Base-by-base conservation (phyloP, 2,888 invertebrate species). In the Rhagium mordax region DNA sequence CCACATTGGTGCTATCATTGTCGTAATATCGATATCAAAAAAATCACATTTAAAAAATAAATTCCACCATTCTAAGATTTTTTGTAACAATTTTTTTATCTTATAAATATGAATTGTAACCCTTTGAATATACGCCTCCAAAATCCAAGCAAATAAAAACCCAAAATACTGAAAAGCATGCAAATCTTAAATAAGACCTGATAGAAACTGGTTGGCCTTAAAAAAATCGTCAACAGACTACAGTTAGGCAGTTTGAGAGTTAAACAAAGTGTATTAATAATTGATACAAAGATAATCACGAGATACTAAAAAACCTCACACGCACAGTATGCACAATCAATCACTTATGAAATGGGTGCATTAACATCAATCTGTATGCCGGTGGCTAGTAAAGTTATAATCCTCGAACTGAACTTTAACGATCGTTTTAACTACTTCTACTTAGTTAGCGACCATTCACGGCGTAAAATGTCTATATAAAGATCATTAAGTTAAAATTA, bases 361-460 rank as follows among this genome's bases (percentile, higher is more conserved):
- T 84, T 83, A 83, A 84, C 83, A 79, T 79, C 74, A 78, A 74
- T 74, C 79, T 81, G 78, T 82, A 79, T 80, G 82, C 82, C 81
- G 80, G 81, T 83, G 83, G 82, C 83, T 79, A 75, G 81, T 81
- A 78, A 81, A 82, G 81, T 78, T 82, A 81, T 83, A 83, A 81
- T 81, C 80, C 79, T 77, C 76, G 72, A 71, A 72, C 80, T 81
- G 77, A 82, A 82, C 81, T 83, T 83, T 84, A 84, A 84, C 82
- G 84, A 84, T 79, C 82, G 71, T 74, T 81, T 83, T 82, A 82
- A 84, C 82, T 83, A 78, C 82, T 81, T 82, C 81, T 81, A 81
- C 82, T 84, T 83, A 83, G 82, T 83, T 83, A 83, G 81, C 74
- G 77, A 77, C 81, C 81, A 83, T 81, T 83, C 81, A 81, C 77